Evolutionary conservation across 2,888 invertebrate species (phyloP).

Genomic region (Perithous albicinctus): DNA sequence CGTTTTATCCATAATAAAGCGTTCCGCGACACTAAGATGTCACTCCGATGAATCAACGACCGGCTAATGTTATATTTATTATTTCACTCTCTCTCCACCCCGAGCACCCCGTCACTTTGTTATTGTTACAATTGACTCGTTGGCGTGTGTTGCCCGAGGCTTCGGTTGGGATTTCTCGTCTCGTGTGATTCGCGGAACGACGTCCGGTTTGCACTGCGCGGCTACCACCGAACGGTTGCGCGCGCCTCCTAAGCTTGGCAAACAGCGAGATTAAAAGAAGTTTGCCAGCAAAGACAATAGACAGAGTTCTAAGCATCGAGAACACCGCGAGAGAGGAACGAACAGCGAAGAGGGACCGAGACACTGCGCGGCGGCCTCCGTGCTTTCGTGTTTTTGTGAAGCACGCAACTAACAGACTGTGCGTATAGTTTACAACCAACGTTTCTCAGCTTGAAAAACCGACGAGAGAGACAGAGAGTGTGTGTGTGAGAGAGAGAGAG

Average conservation of each 20-base stretch:
- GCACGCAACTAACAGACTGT: conserved; percentile 19
- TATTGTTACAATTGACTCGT: background rate
- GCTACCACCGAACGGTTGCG: conserved; percentile 12
- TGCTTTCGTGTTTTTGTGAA: background rate
- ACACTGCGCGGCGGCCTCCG: too few species aligned
- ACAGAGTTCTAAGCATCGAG: background rate
- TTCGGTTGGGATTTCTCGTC: too few species aligned
- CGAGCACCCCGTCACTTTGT: too few species aligned
- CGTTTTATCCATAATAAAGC: background rate
- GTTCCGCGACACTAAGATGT: background rate
- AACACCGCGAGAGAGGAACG: conserved; percentile 8
- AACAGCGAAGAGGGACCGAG: background rate
- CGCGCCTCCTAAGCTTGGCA: too few species aligned
- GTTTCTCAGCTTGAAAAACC: background rate
- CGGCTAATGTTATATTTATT: too few species aligned
- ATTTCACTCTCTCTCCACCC: too few species aligned
- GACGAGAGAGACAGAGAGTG: too few species aligned
- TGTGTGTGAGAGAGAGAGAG: too few species aligned
- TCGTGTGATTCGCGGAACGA: conserved; percentile 34
- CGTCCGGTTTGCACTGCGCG: conserved; percentile 37
- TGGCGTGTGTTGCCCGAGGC: conserved; percentile 21
- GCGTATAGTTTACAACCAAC: conserved; percentile 5
- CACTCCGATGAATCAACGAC: conserved; percentile 4
- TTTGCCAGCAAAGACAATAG: background rate
- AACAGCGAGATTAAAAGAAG: too few species aligned